phyloP scores from a whole-genome alignment of 2,888 invertebrate genomes.

The Prostheceraeus crozeri region DNA sequence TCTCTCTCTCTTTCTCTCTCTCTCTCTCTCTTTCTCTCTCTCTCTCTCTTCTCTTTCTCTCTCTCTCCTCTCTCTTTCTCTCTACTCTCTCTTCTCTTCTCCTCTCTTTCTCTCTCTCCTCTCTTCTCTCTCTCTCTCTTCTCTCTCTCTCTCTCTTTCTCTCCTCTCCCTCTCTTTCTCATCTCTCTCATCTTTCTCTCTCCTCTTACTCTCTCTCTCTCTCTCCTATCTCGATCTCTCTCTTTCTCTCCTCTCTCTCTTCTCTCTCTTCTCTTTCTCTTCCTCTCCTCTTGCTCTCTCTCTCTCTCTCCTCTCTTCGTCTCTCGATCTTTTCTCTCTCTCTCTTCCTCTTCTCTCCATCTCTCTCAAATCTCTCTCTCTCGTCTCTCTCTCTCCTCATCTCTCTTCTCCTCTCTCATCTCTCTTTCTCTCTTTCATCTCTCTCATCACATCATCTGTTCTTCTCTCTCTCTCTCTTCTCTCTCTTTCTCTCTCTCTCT shows the following conservation, averaged over 20 bases:
- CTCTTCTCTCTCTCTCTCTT: slow-evolving; percentile 28
- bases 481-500: slow-evolving; percentile 23
- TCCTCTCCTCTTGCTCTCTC: slow-evolving; percentile 19
- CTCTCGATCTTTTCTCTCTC: slow-evolving; percentile 6
- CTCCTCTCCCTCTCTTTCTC: slow-evolving; percentile 19
- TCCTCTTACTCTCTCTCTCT: slow-evolving; percentile 27
- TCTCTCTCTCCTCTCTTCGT: slow-evolving; percentile 9
- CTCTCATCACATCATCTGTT: slow-evolving; percentile 14
- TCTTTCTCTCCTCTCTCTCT: not conserved
- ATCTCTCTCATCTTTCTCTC: slow-evolving; percentile 6
- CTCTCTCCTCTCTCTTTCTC: slow-evolving; percentile 30
- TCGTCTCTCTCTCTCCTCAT: slow-evolving; percentile 24
- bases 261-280: slow-evolving; percentile 25
- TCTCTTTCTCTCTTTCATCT: slow-evolving; percentile 27
- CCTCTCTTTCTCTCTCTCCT: not conserved
- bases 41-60: not conserved
- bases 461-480: not conserved
- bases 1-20: slow-evolving; percentile 2
- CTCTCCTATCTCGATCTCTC: slow-evolving; percentile 14
- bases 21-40: slow-evolving; percentile 1
- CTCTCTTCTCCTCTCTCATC: slow-evolving; percentile 6
- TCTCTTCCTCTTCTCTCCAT: slow-evolving; percentile 4
- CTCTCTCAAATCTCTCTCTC: not conserved
- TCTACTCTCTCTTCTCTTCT: slow-evolving; percentile 16
- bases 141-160: not conserved